Evolutionary conservation across 2,113 vertebrate species (phyloP), one percentile per base, ranked within the genome.

Genomic region (Thomomys bottae): DNA sequence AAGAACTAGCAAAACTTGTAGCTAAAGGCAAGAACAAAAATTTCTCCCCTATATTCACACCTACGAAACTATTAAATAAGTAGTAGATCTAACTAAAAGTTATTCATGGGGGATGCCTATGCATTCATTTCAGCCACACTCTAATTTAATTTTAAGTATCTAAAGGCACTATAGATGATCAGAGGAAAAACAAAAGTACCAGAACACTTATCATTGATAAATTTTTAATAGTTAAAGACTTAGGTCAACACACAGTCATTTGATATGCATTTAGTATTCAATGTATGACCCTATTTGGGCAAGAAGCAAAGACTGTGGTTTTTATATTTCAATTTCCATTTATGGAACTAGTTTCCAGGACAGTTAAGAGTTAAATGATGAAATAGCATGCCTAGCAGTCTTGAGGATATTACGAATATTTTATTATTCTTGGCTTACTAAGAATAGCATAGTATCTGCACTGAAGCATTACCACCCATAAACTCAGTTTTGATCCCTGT

Each of bases 301-400:
- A 89, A 91, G 87, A 32, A 66, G 92, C 95, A 96, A 92, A 88
- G 90, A 57, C 81, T 72, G 83, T n/a, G 77, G 17, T 54, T 54
- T 54, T 36, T 79, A 71, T 85, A 86, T 81, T 95, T 95, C 71
- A 87, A 89, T 92, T 92, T 84, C 95, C 95, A 96, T 96, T 94
- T 97, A 93, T 95, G 92, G 96, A 92, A 88, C 82, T 34, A 67
- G 64, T 87, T 76, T 94, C 89, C 96, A 94, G 96, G 84, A 95
- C 84, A 78, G 59, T 85, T 85, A 94, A 54, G 96, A 96, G 96
- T 96, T 96, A 96, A 96, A 95, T 89, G 94, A 95, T 84, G 90
- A 92, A 96, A 92, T 59, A 54, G 73, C 72, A 85, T 94, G 93
- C 95, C 91, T 88, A 45, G 66, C 81, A 85, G 91, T 93, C 91